Evolutionary conservation across 2,888 invertebrate species (phyloP).

Genomic region (Smittia aterrima): DNA sequence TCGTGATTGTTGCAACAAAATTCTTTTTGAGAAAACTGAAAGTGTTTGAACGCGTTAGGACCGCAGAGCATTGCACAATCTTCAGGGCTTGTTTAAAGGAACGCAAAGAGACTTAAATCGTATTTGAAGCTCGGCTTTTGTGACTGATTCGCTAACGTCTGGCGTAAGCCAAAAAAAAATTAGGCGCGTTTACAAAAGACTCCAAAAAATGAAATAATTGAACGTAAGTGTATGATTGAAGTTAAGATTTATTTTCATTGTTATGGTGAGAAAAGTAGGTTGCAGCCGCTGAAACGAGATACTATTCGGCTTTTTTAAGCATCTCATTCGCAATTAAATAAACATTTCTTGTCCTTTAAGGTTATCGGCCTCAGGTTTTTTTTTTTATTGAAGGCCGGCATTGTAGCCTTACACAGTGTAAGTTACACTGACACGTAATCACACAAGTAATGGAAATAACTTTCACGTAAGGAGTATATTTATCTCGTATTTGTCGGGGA

Average conservation of each 20-base stretch:
- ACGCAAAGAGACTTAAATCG: too few relatives aligned
- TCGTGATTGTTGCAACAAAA: neutral
- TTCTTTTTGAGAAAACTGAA: neutral
- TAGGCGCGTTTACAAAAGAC: neutral
- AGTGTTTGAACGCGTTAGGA: neutral
- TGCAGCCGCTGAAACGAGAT: neutral
- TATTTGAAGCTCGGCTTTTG: neutral
- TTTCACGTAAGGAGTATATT: neutral
- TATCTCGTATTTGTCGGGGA: too few relatives aligned
- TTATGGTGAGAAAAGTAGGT: neutral
- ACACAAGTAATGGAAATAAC: neutral
- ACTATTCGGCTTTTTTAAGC: neutral
- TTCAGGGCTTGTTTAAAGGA: too few relatives aligned
- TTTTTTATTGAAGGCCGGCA: neutral
- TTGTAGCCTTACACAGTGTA: too few relatives aligned
- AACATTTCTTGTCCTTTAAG: neutral
- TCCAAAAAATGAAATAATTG: neutral
- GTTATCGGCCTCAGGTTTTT: neutral
- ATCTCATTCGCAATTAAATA: neutral
- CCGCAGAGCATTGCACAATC: neutral
- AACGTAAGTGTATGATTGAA: neutral
- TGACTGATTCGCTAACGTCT: neutral
- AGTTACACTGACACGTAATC: too few relatives aligned
- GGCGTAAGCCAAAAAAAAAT: neutral
- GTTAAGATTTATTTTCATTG: neutral